Base-by-base conservation (phyloP, 2,797 vertebrate genomes). In the Chaetophractus vellerosus region DNA sequence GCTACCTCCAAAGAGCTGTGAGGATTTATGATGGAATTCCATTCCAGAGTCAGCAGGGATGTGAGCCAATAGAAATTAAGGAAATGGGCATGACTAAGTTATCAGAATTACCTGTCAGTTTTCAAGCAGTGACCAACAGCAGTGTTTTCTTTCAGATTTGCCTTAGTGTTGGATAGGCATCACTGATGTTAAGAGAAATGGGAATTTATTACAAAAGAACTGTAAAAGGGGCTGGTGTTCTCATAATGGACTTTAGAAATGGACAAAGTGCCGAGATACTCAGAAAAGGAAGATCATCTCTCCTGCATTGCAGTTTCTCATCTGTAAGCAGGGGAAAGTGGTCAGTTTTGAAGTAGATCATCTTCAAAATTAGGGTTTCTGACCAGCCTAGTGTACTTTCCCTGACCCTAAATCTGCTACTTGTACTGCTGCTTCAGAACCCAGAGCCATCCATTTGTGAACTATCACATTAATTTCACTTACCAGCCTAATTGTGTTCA, bases 231-330 rank as follows among this genome's bases (percentile, higher is more conserved):
- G 41, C 48, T 45, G 23, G 55, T 21, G 55, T 55, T 55, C 55
- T 55, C 55, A 21, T 55, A 19, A 55, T 21, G 55, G 55, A 21
- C 55, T 19, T 21, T 36, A 9, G 28, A 50, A 41, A 16, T 26
- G 66, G n/a, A n/a, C 26, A 6, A 6, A 15, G 1, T 3, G 48
- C 63, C n/a, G 28, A 18, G 38, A 16, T n/a, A n/a, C n/a, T 38
- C 0, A 4, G 4, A 12, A 3, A 36, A 21, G 61, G 48, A 82
- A 16, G 2, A 0, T 57, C 2, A 0, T 14, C 4, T 26, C 28
- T 45, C n/a, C n/a, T 15, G 28, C 69, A 11, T 48, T 3, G 26
- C 45, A n/a, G 24, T 28, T 36, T 82, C n/a, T 19, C 18, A 6
- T 10, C 50, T 45, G 5, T 31, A 7, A 41, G 50, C n/a, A 10